Evolutionary conservation across 2,888 invertebrate genomes (phyloP).

Genomic region (Pemphredon lugubris): DNA sequence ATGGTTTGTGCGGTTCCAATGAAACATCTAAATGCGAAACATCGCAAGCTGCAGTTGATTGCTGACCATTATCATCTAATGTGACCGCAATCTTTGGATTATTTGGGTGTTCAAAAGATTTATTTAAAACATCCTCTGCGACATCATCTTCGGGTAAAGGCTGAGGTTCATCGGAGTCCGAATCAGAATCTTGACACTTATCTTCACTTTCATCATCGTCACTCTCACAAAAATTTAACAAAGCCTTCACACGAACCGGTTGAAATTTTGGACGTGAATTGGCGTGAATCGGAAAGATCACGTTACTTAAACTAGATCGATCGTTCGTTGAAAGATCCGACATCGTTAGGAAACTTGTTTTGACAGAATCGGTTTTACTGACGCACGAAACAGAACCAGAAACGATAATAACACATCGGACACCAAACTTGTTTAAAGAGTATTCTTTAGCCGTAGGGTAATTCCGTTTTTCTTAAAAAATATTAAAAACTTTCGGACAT

Average conservation of each 20-base stretch:
- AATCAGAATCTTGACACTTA: slow-evolving; percentile 51
- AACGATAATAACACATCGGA: not conserved
- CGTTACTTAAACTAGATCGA: slow-evolving; percentile 31
- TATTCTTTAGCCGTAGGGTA: not conserved
- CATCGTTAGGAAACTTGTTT: slow-evolving; percentile 28
- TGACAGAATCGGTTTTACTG: slow-evolving; percentile 10
- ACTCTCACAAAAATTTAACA: slow-evolving; percentile 64
- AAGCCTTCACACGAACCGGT: slow-evolving; percentile 72
- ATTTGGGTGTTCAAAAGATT: not conserved
- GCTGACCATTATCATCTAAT: too few species aligned
- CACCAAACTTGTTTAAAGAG: not conserved
- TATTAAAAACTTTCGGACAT: slow-evolving; percentile 10
- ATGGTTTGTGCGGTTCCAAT: too few species aligned
- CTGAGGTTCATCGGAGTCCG: slow-evolving; percentile 63
- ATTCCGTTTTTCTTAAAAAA: not conserved
- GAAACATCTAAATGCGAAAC: too few species aligned
- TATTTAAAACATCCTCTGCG: slow-evolving; percentile 16
- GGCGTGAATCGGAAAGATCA: slow-evolving; percentile 26
- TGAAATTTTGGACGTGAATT: slow-evolving; percentile 58
- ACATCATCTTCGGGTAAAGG: slow-evolving; percentile 33
- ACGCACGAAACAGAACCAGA: not conserved
- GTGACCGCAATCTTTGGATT: too few species aligned
- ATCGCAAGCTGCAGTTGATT: too few species aligned
- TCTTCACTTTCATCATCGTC: slow-evolving; percentile 73
- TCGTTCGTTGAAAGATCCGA: slow-evolving; percentile 43